These are phyloP conservation scores for Pachypanchax playfairii DNA, from an alignment of 2,113 vertebrate genomes.

Conservation along the genomic window DNA sequence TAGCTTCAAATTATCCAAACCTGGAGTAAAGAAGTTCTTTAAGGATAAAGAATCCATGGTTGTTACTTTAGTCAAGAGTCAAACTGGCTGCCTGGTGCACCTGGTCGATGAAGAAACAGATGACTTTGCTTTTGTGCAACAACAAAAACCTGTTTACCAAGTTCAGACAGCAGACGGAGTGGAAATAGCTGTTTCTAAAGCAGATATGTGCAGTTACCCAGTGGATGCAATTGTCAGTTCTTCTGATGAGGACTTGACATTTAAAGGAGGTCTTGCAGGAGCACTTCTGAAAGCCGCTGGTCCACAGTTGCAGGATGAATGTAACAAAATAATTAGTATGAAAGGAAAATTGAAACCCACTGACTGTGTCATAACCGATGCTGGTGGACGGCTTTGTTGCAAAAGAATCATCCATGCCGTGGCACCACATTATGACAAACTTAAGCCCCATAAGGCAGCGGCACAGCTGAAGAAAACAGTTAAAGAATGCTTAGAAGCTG, in stretches of 20 bases:
- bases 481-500: slow-evolving; percentile 72
- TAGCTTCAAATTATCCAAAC: slow-evolving; percentile 64
- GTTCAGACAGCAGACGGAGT: slow-evolving; percentile 68
- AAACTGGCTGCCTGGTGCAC: slow-evolving; percentile 78
- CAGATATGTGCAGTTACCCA: slow-evolving; percentile 74
- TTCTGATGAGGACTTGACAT: slow-evolving; percentile 71
- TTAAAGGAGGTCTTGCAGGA: slow-evolving; percentile 66
- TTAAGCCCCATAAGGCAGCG: background rate
- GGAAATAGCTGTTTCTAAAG: slow-evolving; percentile 76
- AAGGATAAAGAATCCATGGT: slow-evolving; percentile 59
- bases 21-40: slow-evolving; percentile 82
- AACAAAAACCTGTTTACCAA: slow-evolving; percentile 25
- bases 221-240: slow-evolving; percentile 82
- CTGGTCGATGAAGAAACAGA: slow-evolving; percentile 63
- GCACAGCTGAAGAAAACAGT: slow-evolving; percentile 71
- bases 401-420: slow-evolving; percentile 83
- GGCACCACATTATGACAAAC: slow-evolving; percentile 71
- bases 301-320: slow-evolving; percentile 76
- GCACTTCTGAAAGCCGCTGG: slow-evolving; percentile 81
- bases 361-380: slow-evolving; percentile 53
- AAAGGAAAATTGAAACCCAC: slow-evolving; percentile 59
- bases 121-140: too few relatives aligned
- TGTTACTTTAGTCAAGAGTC: slow-evolving; percentile 30
- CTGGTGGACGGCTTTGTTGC: slow-evolving; percentile 81
- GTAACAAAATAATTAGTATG: slow-evolving; percentile 56